Evolutionary conservation across 2,888 invertebrate species (phyloP).

Genomic region (Aproaerema taeniolella): DNA sequence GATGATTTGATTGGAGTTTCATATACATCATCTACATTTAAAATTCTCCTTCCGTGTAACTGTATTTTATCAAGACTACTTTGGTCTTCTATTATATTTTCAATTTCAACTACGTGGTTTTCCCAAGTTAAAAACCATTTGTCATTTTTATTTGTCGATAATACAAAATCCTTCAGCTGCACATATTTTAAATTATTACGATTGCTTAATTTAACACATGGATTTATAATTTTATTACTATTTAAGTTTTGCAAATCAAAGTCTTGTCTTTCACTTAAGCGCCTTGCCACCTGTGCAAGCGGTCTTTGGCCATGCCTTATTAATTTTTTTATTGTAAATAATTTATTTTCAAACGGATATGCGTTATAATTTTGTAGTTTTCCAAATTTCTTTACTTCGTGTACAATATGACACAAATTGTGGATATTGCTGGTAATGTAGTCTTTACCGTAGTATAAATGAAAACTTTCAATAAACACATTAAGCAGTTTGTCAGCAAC

Average conservation of each 20-base stretch:
- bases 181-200: neutral
- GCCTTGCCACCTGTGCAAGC: conserved; percentile 17
- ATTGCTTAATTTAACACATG: neutral
- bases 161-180: neutral
- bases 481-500: conserved; percentile 15
- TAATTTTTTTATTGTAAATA: conserved; percentile 16
- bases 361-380: conserved; percentile 14
- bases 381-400: conserved; percentile 15
- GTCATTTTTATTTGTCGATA: neutral
- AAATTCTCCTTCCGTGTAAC: neutral
- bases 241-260: neutral
- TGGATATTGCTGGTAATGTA: conserved; percentile 18
- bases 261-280: conserved; percentile 13
- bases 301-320: conserved; percentile 18
- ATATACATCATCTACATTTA: neutral
- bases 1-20: neutral
- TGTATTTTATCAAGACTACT: neutral
- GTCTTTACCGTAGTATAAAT: conserved; percentile 17
- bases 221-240: neutral
- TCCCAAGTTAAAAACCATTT: neutral
- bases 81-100: neutral
- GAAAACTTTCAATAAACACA: conserved; percentile 15
- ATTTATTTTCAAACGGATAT: conserved; percentile 19
- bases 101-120: neutral
- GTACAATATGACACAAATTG: conserved; percentile 12